Conservation (phyloP, 2,797 vertebrate species). For the Poeciliopsis gracilis region DNA sequence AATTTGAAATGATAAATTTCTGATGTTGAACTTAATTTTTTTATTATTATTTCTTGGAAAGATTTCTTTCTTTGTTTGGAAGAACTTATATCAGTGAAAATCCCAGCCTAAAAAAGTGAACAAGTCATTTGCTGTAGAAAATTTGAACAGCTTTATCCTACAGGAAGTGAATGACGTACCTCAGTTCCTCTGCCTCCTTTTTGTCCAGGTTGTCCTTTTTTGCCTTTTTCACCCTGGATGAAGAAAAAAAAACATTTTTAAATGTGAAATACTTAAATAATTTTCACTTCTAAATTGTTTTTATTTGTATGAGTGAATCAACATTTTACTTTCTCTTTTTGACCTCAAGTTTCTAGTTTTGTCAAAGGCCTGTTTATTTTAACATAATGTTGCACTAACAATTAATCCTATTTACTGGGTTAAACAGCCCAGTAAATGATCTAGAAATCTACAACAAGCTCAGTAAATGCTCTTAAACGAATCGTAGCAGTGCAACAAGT, state of each 20-base stretch:
- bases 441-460: background rate
- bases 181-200: slow-evolving; percentile 81
- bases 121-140: background rate
- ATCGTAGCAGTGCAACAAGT: background rate
- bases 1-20: background rate
- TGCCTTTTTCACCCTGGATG: slow-evolving; percentile 86
- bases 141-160: background rate
- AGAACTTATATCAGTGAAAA: background rate
- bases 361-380: background rate
- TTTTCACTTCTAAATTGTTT: background rate
- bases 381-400: background rate
- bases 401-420: background rate
- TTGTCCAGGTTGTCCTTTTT: slow-evolving; percentile 82
- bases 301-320: background rate
- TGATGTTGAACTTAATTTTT: background rate
- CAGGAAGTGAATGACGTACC: slow-evolving; percentile 39
- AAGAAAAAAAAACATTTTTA: slow-evolving; percentile 13
- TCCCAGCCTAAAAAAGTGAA: background rate
- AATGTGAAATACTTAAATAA: background rate
- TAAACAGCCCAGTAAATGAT: background rate
- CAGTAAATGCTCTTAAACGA: background rate
- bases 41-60: background rate
- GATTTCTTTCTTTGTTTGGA: background rate
- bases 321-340: background rate
- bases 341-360: background rate